Evolutionary conservation across 1,140 invertebrate genomes (phyloP), one percentile per base, ranked within the genome.

Genomic region (Fopius arisanus): DNA sequence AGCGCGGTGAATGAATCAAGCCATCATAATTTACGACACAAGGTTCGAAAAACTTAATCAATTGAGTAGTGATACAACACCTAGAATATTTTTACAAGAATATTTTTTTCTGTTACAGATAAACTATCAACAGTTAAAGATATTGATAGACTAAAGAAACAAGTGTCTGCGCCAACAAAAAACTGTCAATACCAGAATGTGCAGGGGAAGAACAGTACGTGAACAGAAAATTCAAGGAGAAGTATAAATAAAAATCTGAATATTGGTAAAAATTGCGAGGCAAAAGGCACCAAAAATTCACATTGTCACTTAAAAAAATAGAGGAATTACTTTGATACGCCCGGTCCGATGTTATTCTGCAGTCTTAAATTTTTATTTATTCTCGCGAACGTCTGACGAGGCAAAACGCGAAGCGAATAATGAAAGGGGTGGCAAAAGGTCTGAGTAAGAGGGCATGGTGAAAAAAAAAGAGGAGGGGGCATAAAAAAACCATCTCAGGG

Each of bases 381-480:
- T 59, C 21, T 59, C 23, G 5, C 66, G 23, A 67, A 37, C 21
- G 40, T 26, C 66, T 67, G 33, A 41, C 66, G 37, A 51, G 67
- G 67, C 41, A 43, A 51, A 69, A 51, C 41, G 40, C 67, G 23
- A 70, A 37, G 62, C 69, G 51, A 70, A 62, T 70, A 54, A 37
- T 62, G 51, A 48, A 26, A 62, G 48, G 67, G 33, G 48, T 40
- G 31, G 69, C 21, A 40, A 62, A 70, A 37, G 59, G 29, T 62
- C 51, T 23, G 31, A 62, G 29, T 37, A n/a, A 23, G 59, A 48
- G 41, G 1, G 33, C 51, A 65, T 3, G 21, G 40, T 33, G 29
- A 65, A 72, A 65, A 72, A 72, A 65, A 4, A 29, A 31, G 12
- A 31, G 12, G n/a, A 5, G 62, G 19, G 16, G 19, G 62, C n/a